Base-by-base conservation (phyloP, 2,113 vertebrate genomes). In the Boleophthalmus pectinirostris region DNA sequence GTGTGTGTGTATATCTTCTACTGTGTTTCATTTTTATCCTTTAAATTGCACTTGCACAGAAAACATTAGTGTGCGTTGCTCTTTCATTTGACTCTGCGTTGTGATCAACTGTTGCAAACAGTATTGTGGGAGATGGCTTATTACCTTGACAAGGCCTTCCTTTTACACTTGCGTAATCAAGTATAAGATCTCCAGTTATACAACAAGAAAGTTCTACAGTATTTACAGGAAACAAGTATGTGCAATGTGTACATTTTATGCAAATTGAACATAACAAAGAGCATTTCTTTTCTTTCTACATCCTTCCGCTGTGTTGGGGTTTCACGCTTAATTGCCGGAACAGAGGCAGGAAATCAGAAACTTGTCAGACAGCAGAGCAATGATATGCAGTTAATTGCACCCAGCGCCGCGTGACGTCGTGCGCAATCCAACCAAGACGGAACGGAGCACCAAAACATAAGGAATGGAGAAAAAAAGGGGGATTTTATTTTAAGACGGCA, bases 301-400 rank as follows among this genome's bases (percentile, higher is more conserved):
- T 56, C 75, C 67, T 16, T 68, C 54, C 72, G 78, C 86, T 90
- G 66, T 79, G 74, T 53, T 67, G 14, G 51, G 3, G 21, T 85
- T 87, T 89, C 82, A 87, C 82, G 72, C 77, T 16, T 90, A 86
- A 90, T 77, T 75, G 80, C 77, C 88, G 83, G 76, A 75, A 87
- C 83, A 87, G 78, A 68, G 38, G 80, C 80, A 70, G 69, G 10
- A 89, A 90, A 90, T 89, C 78, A 80, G 81, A 78, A 46, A 15
- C 51, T 56, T 88, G 88, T 91, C 54, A 69, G 70, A 87, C 87
- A 89, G 61, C 66, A 2, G 24, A 25, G 73, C 81, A 71, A 85
- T 89, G 82, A 90, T 87, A 78, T 84, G 85, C 83, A 43, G 7
- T 70, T 69, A 75, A 90, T 88, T 83, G 85, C 86, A 82, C 79